Evolutionary conservation across 2,797 vertebrate species (phyloP).

Genomic region (Falco rusticolus): DNA sequence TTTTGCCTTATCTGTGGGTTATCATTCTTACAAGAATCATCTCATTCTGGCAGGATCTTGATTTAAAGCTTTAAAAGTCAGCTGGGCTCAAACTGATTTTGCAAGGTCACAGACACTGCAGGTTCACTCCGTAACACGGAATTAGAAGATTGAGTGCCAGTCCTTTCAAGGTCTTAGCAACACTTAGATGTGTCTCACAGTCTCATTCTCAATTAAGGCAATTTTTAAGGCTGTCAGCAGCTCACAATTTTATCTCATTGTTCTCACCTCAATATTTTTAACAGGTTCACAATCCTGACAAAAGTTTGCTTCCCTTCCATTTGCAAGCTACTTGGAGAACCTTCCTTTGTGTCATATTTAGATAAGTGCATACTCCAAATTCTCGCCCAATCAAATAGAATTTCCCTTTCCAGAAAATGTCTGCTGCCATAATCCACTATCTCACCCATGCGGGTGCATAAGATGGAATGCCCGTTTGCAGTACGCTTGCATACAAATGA

Average conservation of each 20-base stretch:
- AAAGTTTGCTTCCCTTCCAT: background rate
- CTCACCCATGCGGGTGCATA: background rate
- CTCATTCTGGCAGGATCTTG: conserved; percentile 71
- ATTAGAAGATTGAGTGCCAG: conserved; percentile 55
- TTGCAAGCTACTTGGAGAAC: background rate
- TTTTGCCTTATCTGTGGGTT: conserved; percentile 75
- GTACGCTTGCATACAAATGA: background rate
- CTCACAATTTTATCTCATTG: conserved; percentile 26
- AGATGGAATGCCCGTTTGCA: background rate
- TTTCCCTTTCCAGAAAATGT: background rate
- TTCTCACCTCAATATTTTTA: conserved; percentile 46
- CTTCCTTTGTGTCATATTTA: background rate
- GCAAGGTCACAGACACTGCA: conserved; percentile 68
- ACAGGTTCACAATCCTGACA: background rate
- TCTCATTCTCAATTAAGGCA: conserved; percentile 51
- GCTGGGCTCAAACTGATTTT: conserved; percentile 73
- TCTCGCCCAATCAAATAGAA: background rate
- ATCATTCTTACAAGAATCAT: conserved; percentile 75
- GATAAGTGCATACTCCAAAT: background rate
- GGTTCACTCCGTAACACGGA: conserved; percentile 63
- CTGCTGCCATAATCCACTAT: background rate
- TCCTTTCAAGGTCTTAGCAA: conserved; percentile 29
- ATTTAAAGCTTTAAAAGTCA: conserved; percentile 75
- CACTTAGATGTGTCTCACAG: conserved; percentile 37
- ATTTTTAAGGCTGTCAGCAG: conserved; percentile 59